Evolutionary conservation across 2,797 vertebrate genomes (phyloP), one percentile per base, ranked within the genome.

Genomic region (Acanthopagrus latus): DNA sequence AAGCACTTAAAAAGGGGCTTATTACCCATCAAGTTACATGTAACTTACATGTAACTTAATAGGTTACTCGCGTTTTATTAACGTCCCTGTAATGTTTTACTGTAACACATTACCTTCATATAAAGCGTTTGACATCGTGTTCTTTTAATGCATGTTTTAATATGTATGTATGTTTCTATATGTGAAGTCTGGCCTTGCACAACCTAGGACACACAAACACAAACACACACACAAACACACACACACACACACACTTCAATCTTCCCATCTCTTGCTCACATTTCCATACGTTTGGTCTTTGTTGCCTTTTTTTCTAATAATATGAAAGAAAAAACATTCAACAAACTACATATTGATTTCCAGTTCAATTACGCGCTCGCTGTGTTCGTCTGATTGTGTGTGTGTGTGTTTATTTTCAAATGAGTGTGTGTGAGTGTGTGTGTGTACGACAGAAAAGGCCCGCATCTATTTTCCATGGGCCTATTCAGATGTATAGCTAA

Each of bases 401-500:
- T 60, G 29, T 29, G 29, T 29, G 3, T 33, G 29, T 29, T 7
- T 33, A n/a, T n/a, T 76, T 88, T 62, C 76, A 82, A 83, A 83
- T 74, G 81, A 71, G 25, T 33, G 33, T 33, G 3, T 29, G 29
- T n/a, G n/a, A n/a, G n/a, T n/a, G 25, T 23, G 25, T 71, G 77
- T 78, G 6, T 7, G 29, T 75, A 62, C 86, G 71, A 80, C 65
- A 80, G 64, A 78, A 50, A 78, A 29, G 56, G 67, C 67, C 29
- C 78, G 62, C 27, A 11, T 84, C 86, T 89, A 83, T 89, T 89
- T 80, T 80, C 63, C 74, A 64, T 6, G 29, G 71, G 74, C 74
- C 82, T 86, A 88, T 89, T 91, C 74, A 91, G 78, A 88, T 80
- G 82, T 78, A 84, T 81, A 83, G 89, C 84, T 88, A 83, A 89